phyloP scores from a whole-genome alignment of 2,113 vertebrate genomes.

The Merops nubicus region DNA sequence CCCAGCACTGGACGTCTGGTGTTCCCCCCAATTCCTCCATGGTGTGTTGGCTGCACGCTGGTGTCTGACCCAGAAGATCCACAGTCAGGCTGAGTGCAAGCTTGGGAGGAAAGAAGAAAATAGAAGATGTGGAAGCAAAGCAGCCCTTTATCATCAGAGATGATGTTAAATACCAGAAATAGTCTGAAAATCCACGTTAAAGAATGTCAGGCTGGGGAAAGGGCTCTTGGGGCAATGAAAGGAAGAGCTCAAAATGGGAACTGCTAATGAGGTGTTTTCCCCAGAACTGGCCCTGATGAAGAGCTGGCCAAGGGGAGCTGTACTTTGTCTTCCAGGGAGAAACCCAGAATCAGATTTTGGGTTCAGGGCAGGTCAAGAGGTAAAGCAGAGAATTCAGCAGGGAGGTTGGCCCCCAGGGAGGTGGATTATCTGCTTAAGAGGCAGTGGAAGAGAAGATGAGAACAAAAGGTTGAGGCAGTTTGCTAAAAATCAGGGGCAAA shows the following conservation, averaged over 20 bases:
- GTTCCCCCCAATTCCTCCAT: too few species aligned
- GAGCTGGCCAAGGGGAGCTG: not conserved
- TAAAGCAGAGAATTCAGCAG: not conserved
- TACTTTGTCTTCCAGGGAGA: not conserved
- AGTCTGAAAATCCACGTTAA: not conserved
- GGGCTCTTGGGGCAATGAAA: conserved; percentile 10
- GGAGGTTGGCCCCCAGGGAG: not conserved
- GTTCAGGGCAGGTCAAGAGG: not conserved
- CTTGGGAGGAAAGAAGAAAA: not conserved
- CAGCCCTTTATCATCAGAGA: not conserved
- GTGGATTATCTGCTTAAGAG: not conserved
- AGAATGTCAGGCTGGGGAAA: not conserved
- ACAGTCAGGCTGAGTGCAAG: not conserved
- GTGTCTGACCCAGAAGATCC: not conserved
- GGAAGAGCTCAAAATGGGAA: not conserved
- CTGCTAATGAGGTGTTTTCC: not conserved
- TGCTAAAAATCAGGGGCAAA: not conserved
- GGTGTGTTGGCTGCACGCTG: accelerated
- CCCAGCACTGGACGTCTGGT: not conserved
- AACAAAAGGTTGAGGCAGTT: conserved; percentile 17
- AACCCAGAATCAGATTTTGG: not conserved
- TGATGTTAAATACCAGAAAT: not conserved
- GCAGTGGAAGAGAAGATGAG: conserved; percentile 1
- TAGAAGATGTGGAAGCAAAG: not conserved
- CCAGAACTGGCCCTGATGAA: not conserved